These are phyloP conservation scores for Bubo scandiacus DNA, from an alignment of 2,113 vertebrate species.

Conservation along the genomic window DNA sequence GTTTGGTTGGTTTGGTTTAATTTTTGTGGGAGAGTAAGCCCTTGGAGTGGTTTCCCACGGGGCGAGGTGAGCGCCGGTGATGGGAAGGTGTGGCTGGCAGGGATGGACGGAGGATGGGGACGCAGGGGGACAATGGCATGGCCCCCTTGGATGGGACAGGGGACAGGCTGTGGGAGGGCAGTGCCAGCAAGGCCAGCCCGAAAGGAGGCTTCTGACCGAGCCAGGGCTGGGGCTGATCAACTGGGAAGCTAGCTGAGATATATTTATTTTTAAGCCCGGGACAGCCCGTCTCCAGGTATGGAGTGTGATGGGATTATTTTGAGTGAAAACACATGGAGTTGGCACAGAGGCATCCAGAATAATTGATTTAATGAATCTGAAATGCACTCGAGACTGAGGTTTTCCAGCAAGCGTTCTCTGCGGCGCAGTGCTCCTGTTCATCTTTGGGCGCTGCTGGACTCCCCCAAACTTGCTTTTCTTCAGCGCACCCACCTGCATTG, in stretches of 20 bases:
- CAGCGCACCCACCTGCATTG: not conserved
- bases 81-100: not conserved
- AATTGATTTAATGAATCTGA: not conserved
- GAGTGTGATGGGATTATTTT: not conserved
- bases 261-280: not conserved
- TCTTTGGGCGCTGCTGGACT: not conserved
- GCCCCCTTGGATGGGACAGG: not conserved
- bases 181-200: not conserved
- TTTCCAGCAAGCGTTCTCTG: not conserved
- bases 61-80: fast-evolving
- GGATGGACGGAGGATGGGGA: not conserved
- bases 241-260: not conserved
- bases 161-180: not conserved
- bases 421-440: not conserved
- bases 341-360: not conserved
- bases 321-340: not conserved
- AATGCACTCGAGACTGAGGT: not conserved
- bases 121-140: fast-evolving
- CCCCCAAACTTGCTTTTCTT: not conserved
- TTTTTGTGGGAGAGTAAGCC: not conserved
- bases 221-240: not conserved
- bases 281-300: not conserved
- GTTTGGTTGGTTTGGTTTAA: not conserved
- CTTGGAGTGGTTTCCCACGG: not conserved
- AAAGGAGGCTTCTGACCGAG: not conserved